phyloP scores from a whole-genome alignment of 2,888 invertebrate genomes.

The Nephrotoma flavescens region DNA sequence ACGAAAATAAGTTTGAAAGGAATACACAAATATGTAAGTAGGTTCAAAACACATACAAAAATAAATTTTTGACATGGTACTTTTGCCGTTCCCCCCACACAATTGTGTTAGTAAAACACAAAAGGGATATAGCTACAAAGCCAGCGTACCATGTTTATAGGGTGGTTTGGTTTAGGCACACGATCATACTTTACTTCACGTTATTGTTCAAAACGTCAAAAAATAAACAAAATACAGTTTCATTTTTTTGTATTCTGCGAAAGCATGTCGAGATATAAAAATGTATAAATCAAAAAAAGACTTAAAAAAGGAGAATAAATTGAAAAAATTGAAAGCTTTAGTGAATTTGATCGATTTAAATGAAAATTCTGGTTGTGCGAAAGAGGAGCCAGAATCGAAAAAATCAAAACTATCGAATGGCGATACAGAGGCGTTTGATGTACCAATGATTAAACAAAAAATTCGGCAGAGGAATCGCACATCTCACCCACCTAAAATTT shows the following conservation, averaged over 20 bases:
- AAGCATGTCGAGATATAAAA: neutral
- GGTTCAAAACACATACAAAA: too few species aligned
- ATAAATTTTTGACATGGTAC: too few species aligned
- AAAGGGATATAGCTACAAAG: too few species aligned
- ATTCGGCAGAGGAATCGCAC: neutral
- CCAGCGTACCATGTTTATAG: too few species aligned
- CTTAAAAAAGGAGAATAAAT: slow-evolving; percentile 37
- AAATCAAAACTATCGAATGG: neutral
- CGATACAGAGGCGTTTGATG: too few species aligned
- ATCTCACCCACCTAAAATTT: slow-evolving; percentile 39
- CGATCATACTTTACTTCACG: neutral
- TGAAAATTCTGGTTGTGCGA: slow-evolving; percentile 21
- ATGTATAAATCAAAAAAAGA: neutral
- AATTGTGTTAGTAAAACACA: too few species aligned
- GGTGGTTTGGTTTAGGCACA: neutral
- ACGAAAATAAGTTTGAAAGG: too few species aligned
- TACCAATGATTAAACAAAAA: neutral
- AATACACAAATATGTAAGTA: too few species aligned
- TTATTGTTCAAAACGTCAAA: neutral
- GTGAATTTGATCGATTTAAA: slow-evolving; percentile 44
- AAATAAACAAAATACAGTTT: neutral
- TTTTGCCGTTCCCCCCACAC: too few species aligned
- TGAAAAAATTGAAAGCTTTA: slow-evolving; percentile 45
- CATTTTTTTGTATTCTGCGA: neutral
- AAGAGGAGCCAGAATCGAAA: neutral